Conservation (phyloP, 2,113 vertebrate species). For the Gymnarchus niloticus region DNA sequence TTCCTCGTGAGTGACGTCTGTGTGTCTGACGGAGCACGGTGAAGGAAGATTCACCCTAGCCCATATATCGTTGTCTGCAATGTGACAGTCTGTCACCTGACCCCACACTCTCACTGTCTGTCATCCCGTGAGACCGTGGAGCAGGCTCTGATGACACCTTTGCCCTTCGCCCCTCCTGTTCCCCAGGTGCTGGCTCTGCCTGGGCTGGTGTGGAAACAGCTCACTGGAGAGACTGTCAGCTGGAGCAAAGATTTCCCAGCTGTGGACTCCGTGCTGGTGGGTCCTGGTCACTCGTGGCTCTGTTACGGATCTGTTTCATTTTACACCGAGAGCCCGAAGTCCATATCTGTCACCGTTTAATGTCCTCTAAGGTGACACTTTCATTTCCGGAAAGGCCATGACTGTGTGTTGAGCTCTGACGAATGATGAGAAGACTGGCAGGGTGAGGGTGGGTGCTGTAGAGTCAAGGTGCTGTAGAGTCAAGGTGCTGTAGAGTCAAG, state of each 20-base stretch:
- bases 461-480: too few relatives aligned
- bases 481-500: background rate
- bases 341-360: background rate
- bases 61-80: too few relatives aligned
- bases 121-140: background rate
- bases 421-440: too few relatives aligned
- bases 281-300: constrained; percentile 28
- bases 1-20: constrained; percentile 75
- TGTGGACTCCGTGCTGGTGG: constrained; percentile 91
- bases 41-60: too few relatives aligned
- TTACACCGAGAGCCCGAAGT: background rate
- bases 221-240: constrained; percentile 85
- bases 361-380: background rate
- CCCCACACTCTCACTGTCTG: too few relatives aligned
- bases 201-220: constrained; percentile 92
- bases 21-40: background rate
- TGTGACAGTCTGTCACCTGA: too few relatives aligned
- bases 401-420: background rate
- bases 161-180: background rate
- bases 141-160: background rate
- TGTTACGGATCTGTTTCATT: background rate
- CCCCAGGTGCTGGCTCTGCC: constrained; percentile 86
- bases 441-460: background rate
- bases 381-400: background rate
- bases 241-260: constrained; percentile 94